These are phyloP conservation scores for Rhagologus leucostigma DNA, from an alignment of 2,113 vertebrate species.

Conservation along the genomic window DNA sequence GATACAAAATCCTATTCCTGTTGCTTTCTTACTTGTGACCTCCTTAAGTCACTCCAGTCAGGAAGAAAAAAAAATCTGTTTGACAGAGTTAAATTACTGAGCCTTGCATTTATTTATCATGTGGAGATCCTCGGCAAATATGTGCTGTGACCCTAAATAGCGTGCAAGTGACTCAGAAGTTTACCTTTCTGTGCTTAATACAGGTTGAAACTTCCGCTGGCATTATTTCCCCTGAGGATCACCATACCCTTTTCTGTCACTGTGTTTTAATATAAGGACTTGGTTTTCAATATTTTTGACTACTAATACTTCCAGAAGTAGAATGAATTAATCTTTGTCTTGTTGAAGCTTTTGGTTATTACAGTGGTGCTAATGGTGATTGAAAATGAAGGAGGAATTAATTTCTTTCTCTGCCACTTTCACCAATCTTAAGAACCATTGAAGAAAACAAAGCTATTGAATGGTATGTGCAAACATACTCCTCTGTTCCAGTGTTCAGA, in stretches of 20 bases:
- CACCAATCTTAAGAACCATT: not conserved
- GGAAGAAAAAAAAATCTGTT: not conserved
- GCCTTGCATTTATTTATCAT: not conserved
- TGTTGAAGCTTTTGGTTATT: not conserved
- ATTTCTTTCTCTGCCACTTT: not conserved
- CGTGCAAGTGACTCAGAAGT: not conserved
- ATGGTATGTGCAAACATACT: not conserved
- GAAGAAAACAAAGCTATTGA: not conserved
- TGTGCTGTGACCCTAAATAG: constrained; percentile 7
- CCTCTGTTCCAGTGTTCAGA: not conserved
- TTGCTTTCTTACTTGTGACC: constrained; percentile 15
- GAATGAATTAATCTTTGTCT: not conserved
- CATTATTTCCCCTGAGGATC: not conserved
- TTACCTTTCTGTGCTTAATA: constrained; percentile 6
- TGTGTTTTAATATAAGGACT: not conserved
- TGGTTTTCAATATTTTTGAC: not conserved
- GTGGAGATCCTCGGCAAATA: not conserved
- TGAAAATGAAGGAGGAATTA: not conserved
- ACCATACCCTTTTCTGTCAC: not conserved
- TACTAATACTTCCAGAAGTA: not conserved
- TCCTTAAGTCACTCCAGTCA: not conserved
- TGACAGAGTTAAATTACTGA: not conserved
- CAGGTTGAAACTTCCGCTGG: not conserved
- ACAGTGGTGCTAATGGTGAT: not conserved
- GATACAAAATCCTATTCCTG: constrained; percentile 22